phyloP scores from a whole-genome alignment of 2,888 invertebrate species.

The Caenorhabditis auriculariae region DNA sequence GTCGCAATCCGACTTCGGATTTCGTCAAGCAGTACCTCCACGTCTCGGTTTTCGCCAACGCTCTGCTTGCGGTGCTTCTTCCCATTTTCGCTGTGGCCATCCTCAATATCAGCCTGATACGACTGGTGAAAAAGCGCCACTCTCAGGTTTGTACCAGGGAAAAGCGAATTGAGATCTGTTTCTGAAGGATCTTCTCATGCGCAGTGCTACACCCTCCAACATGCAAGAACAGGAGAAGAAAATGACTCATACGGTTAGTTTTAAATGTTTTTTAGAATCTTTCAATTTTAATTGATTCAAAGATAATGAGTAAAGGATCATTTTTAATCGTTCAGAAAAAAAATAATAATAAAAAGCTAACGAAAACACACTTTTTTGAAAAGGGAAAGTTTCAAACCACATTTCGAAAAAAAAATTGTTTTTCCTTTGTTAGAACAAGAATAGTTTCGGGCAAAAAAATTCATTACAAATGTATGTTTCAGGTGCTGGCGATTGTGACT shows the following conservation, averaged over 20 bases:
- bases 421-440: no score
- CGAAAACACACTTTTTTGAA: neutral
- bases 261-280: no score
- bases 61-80: slow-evolving; percentile 34
- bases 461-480: no score
- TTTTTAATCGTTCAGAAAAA: no score
- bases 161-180: neutral
- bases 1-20: slow-evolving; percentile 28
- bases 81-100: slow-evolving; percentile 42
- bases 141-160: slow-evolving; percentile 23
- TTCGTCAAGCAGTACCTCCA: slow-evolving; percentile 26
- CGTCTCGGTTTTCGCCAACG: slow-evolving; percentile 26
- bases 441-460: no score
- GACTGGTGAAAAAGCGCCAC: slow-evolving; percentile 38
- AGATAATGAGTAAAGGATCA: no score
- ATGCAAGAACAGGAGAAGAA: slow-evolving; percentile 45
- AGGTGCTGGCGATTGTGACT: slow-evolving; percentile 45
- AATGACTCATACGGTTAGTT: slow-evolving; percentile 47
- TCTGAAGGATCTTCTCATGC: slow-evolving; percentile 25
- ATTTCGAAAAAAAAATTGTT: no score
- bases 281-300: no score
- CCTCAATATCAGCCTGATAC: slow-evolving; percentile 40
- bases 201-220: slow-evolving; percentile 21
- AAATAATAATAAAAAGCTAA: neutral
- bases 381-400: neutral